A percentile compares a stretch with the other conserved stretches of the same genome.
phyloP scores from a whole-genome alignment of 1,140 invertebrate genomes.

The Drosophila guanche region DNA sequence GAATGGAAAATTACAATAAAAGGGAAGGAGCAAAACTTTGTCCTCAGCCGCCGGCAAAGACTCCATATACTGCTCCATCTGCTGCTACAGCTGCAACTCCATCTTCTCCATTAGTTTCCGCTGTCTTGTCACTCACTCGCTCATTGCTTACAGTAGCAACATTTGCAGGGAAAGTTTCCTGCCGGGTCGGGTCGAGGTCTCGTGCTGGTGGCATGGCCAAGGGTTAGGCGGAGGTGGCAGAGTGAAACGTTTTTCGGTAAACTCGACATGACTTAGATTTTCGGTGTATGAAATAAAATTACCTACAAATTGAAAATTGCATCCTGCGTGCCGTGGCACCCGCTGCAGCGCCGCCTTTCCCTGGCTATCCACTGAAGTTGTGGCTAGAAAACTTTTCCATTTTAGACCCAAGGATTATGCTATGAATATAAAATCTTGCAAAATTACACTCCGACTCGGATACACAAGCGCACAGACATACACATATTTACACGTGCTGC shows the following conservation, averaged over 20 bases:
- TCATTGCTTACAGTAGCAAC: slow-evolving; percentile 69
- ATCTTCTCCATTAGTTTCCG: slow-evolving; percentile 7
- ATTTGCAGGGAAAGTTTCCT: slow-evolving; percentile 43
- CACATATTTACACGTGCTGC: slow-evolving; percentile 20
- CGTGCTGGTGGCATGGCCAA: too few species aligned
- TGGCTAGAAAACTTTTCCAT: slow-evolving; percentile 75
- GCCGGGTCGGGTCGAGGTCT: background rate
- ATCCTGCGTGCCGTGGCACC: slow-evolving; percentile 65
- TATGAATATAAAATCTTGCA: slow-evolving; percentile 79
- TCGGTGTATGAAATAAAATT: slow-evolving; percentile 80
- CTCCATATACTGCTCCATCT: too few species aligned
- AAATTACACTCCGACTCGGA: slow-evolving; percentile 61
- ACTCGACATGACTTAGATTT: slow-evolving; percentile 79
- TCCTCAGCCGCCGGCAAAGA: slow-evolving; percentile 43
- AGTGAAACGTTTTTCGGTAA: slow-evolving; percentile 81
- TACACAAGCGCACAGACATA: slow-evolving; percentile 34
- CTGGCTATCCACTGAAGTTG: slow-evolving; percentile 17
- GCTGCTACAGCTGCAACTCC: slow-evolving; percentile 5
- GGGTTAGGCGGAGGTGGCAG: slow-evolving; percentile 16
- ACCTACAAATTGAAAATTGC: slow-evolving; percentile 81
- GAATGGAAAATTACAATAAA: slow-evolving; percentile 57
- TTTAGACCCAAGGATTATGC: slow-evolving; percentile 77
- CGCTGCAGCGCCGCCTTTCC: slow-evolving; percentile 13
- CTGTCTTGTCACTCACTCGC: slow-evolving; percentile 41
- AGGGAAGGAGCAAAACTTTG: slow-evolving; percentile 61